Evolutionary conservation across 1,140 invertebrate genomes (phyloP).

Genomic region (Apocrypta bakeri): DNA sequence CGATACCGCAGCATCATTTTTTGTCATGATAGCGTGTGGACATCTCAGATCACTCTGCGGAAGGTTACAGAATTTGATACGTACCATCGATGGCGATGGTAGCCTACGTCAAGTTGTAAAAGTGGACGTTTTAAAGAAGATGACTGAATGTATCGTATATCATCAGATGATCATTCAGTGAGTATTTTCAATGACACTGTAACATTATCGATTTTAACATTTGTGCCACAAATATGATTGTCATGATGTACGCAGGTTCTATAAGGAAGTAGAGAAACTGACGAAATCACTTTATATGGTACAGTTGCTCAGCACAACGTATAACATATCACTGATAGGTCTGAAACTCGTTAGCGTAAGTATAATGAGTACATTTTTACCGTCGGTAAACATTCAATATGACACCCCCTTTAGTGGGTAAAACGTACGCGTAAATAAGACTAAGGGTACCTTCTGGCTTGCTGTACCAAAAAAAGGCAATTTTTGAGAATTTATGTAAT

Average conservation of each 20-base stretch:
- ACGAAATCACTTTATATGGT: neutral
- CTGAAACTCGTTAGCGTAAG: slow-evolving; percentile 25
- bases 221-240: too few relatives aligned
- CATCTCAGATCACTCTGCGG: neutral
- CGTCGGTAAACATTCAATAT: too few relatives aligned
- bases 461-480: too few relatives aligned
- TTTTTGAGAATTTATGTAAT: too few relatives aligned
- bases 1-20: neutral
- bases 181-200: neutral
- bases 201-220: neutral
- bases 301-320: slow-evolving; percentile 13
- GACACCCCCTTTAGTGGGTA: too few relatives aligned
- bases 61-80: neutral
- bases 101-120: neutral
- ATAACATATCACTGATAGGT: slow-evolving; percentile 23
- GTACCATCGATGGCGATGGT: neutral
- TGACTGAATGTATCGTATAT: neutral
- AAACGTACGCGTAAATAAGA: too few relatives aligned
- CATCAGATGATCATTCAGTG: slow-evolving; percentile 18
- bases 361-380: too few relatives aligned
- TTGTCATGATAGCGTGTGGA: slow-evolving; percentile 15
- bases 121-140: neutral
- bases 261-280: neutral
- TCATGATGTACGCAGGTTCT: too few relatives aligned
- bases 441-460: too few relatives aligned